Conservation (phyloP, 1,140 invertebrate genomes). For the Aphelenchoides fujianensis region DNA sequence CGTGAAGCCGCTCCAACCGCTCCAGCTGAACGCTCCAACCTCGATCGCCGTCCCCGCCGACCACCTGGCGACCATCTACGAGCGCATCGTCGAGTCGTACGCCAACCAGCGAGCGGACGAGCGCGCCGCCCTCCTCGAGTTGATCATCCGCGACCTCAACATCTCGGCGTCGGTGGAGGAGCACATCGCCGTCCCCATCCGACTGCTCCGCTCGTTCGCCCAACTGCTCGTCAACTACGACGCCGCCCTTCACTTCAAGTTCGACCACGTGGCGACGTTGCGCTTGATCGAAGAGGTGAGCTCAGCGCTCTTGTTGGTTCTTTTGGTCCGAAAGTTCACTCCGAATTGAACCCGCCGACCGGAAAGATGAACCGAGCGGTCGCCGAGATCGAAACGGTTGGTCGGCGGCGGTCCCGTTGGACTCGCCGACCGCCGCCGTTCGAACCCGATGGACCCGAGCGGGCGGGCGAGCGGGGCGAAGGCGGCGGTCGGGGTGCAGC, state of each 20-base stretch:
- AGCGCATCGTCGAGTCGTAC: slow-evolving; percentile 27
- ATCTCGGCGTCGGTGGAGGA: slow-evolving; percentile 26
- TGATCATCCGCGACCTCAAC: slow-evolving; percentile 31
- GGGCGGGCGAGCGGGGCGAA: too few relatives aligned
- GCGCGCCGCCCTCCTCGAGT: slow-evolving; percentile 26
- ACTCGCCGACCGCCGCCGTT: too few relatives aligned
- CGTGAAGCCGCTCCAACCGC: too few relatives aligned
- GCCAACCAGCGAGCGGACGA: slow-evolving; percentile 65
- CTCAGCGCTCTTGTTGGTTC: not conserved
- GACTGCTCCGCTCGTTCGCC: slow-evolving; percentile 25
- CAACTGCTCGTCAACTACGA: slow-evolving; percentile 26
- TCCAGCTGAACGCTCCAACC: too few relatives aligned
- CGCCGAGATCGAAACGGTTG: too few relatives aligned
- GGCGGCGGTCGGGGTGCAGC: too few relatives aligned
- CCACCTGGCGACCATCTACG: slow-evolving; percentile 25
- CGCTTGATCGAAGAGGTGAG: slow-evolving; percentile 18
- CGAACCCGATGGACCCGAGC: too few relatives aligned
- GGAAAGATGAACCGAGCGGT: too few relatives aligned
- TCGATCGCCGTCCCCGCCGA: slow-evolving; percentile 15
- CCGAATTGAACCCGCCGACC: too few relatives aligned
- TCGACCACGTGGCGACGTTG: not conserved
- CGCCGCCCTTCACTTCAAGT: slow-evolving; percentile 3
- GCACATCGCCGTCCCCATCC: slow-evolving; percentile 21
- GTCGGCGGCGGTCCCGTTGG: too few relatives aligned
- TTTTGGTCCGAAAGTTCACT: not conserved